Base-by-base conservation (phyloP, 1,140 invertebrate genomes). In the Propsilocerus akamusi region DNA sequence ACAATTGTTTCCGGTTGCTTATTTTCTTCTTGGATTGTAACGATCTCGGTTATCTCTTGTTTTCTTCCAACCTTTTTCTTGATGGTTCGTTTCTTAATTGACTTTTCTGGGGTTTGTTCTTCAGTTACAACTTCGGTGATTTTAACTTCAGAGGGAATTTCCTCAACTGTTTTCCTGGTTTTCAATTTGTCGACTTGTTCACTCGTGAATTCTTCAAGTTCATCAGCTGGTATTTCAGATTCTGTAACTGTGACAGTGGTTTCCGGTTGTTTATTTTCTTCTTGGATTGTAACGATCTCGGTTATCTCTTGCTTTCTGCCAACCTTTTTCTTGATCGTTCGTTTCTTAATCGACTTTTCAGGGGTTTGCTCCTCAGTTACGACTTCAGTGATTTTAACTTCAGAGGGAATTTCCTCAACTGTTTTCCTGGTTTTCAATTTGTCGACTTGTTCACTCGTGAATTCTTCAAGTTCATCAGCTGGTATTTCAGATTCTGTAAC, bases 21-120 rank as follows among this genome's bases (percentile, higher is more conserved):
- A 23, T 63, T 61, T 6, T 68, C 62, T 53, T 72, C 66, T 53
- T 70, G 65, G 3, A 68, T 55, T 0, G 65, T 68, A 34, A 69
- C 63, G 47, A 53, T 49, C 23, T 53, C 49, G 23, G 46, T 53
- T 2, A 52, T 20, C 41, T 52, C 49, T 22, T 55, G 51, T 51
- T 52, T 55, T n/a, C 53, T 59, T 34, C 54, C 54, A 14, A 54
- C 53, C 10, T 55, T 47, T 32, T 53, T 59, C 46, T 58, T 59
- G 10, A 55, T 56, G 3, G 59, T 56, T n/a, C 57, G 55, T 25
- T 58, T 57, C 25, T 52, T 53, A 28, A 48, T 56, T 20, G 53
- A 54, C 20, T 54, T 60, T 51, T 59, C 10, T 54, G 50, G 47
- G 34, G 51, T 48, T 23, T 51, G 26, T 25, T 46, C 20, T 41